phyloP scores from a whole-genome alignment of 2,113 vertebrate genomes.

The Cavia aperea region DNA sequence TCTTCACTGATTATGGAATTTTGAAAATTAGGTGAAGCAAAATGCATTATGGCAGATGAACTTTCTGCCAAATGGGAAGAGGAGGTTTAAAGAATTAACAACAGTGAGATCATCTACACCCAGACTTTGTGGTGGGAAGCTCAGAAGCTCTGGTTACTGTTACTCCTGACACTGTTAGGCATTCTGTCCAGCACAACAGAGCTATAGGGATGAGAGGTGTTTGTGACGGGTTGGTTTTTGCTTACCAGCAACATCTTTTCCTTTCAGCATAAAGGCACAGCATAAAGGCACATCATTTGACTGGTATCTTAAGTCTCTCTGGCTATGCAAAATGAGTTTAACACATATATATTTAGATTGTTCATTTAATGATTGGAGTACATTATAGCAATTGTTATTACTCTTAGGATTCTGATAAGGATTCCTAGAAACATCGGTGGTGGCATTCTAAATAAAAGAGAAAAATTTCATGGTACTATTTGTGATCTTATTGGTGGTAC shows the following conservation, averaged over 20 bases:
- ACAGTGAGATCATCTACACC: background rate
- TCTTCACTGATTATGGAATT: background rate
- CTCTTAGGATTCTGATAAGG: background rate
- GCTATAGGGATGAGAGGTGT: background rate
- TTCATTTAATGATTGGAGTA: background rate
- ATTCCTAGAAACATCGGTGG: background rate
- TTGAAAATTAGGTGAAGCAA: background rate
- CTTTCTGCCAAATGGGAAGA: background rate
- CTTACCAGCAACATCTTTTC: background rate
- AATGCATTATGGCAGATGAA: background rate
- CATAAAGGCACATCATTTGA: no score
- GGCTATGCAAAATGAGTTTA: background rate
- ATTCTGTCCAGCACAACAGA: background rate
- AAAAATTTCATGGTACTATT: constrained; percentile 1
- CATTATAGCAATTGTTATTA: background rate
- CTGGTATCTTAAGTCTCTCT: background rate
- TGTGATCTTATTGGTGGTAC: background rate
- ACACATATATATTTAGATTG: background rate
- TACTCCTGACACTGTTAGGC: background rate
- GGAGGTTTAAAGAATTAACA: background rate
- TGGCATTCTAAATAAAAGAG: background rate
- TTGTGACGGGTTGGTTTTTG: background rate
- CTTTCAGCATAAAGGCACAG: background rate
- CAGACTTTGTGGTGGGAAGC: background rate
- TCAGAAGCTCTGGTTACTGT: background rate